These are phyloP conservation scores for Coturnix japonica DNA, from an alignment of 2,113 vertebrate species.

Conservation along the genomic window DNA sequence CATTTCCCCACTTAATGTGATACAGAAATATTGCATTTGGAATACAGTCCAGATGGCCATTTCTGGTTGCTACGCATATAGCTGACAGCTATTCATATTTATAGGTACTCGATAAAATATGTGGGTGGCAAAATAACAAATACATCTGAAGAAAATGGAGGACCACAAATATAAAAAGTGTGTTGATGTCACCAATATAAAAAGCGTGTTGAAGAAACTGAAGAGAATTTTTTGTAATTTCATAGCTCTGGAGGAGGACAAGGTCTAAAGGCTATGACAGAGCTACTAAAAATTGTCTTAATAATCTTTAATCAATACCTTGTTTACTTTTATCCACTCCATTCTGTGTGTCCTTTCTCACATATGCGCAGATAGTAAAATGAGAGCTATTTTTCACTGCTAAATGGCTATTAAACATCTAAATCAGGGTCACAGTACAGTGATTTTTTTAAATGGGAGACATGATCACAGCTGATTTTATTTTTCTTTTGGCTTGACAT, in stretches of 20 bases:
- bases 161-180: background rate
- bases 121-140: background rate
- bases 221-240: background rate
- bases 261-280: background rate
- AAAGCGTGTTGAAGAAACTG: background rate
- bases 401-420: background rate
- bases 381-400: background rate
- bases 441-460: background rate
- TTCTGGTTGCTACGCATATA: background rate
- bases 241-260: background rate
- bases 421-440: background rate
- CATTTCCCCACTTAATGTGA: background rate
- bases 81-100: background rate
- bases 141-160: background rate
- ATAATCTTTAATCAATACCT: background rate
- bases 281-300: background rate
- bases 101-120: background rate
- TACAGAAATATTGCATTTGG: background rate
- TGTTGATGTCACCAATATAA: background rate
- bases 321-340: background rate
- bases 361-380: background rate
- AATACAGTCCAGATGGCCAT: background rate
- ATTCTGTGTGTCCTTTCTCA: background rate
- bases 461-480: background rate
- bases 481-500: background rate